phyloP scores from a whole-genome alignment of 2,888 invertebrate species.

The Ypsolopha sequella region DNA sequence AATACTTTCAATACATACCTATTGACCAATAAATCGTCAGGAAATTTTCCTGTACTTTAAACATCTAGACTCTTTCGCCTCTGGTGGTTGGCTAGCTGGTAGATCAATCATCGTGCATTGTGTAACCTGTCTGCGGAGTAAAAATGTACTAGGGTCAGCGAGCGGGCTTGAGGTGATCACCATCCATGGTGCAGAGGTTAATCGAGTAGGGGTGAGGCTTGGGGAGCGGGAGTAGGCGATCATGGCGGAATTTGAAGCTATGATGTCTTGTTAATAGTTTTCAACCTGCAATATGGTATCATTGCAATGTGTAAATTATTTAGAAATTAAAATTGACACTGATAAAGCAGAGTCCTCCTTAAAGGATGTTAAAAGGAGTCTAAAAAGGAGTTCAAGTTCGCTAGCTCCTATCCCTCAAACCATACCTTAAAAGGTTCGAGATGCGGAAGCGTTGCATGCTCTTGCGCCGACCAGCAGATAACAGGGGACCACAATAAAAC shows the following conservation, averaged over 20 bases:
- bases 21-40: no score
- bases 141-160: conserved; percentile 16
- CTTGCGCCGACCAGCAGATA: conserved; percentile 7
- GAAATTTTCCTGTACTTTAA: no score
- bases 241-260: background rate
- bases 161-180: background rate
- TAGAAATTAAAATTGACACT: no score
- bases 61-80: no score
- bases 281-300: no score
- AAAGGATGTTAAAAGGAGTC: background rate
- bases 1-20: no score
- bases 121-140: conserved; percentile 8
- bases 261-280: background rate
- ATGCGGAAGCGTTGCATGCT: conserved; percentile 27
- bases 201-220: conserved; percentile 30
- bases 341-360: no score
- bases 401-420: background rate
- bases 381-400: background rate
- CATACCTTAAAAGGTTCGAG: conserved; percentile 1
- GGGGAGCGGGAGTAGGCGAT: background rate
- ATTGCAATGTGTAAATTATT: no score
- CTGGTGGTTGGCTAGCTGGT: background rate
- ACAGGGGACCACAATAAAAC: conserved; percentile 32
- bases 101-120: conserved; percentile 7
- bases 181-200: conserved; percentile 42